Evolutionary conservation across 2,888 invertebrate genomes (phyloP).

Genomic region (Caenorhabditis zanzibari): DNA sequence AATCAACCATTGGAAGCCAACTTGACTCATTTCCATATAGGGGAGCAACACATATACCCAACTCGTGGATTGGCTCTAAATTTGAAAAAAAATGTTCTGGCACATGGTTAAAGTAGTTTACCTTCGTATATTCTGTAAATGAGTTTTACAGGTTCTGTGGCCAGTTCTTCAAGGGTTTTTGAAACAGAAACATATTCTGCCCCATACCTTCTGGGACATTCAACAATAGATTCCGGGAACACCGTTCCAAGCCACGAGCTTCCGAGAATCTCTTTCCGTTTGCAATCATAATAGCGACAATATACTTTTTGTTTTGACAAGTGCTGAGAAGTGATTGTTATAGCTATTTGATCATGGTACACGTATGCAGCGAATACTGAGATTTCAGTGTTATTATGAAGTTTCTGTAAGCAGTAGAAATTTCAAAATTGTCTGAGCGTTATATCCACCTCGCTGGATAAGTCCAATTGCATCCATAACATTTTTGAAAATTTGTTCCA

Average conservation of each 20-base stretch:
- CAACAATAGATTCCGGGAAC: slow-evolving; percentile 47
- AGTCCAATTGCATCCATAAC: slow-evolving; percentile 31
- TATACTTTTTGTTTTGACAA: slow-evolving; percentile 8
- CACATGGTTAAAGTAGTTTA: background rate
- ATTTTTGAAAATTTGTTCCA: slow-evolving; percentile 25
- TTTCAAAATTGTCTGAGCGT: background rate
- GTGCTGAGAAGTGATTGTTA: slow-evolving; percentile 35
- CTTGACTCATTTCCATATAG: slow-evolving; percentile 37
- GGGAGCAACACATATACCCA: slow-evolving; percentile 39
- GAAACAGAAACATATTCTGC: slow-evolving; percentile 48
- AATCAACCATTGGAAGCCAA: slow-evolving; percentile 46
- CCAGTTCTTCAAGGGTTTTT: background rate
- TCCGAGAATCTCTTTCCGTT: slow-evolving; percentile 20
- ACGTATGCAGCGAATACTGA: slow-evolving; percentile 39
- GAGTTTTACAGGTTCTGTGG: slow-evolving; percentile 5
- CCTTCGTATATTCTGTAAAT: slow-evolving; percentile 32
- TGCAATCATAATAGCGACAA: slow-evolving; percentile 46
- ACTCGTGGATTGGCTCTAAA: slow-evolving; percentile 40
- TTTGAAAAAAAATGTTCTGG: background rate
- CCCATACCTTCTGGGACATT: slow-evolving; percentile 45
- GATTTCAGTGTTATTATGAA: slow-evolving; percentile 34
- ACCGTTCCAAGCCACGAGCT: slow-evolving; percentile 28
- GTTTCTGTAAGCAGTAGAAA: slow-evolving; percentile 5
- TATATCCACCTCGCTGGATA: slow-evolving; percentile 28
- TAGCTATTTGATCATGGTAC: slow-evolving; percentile 38